These are phyloP conservation scores for Lasioglossum albipes DNA, from an alignment of 1,140 invertebrate genomes.

Conservation along the genomic window DNA sequence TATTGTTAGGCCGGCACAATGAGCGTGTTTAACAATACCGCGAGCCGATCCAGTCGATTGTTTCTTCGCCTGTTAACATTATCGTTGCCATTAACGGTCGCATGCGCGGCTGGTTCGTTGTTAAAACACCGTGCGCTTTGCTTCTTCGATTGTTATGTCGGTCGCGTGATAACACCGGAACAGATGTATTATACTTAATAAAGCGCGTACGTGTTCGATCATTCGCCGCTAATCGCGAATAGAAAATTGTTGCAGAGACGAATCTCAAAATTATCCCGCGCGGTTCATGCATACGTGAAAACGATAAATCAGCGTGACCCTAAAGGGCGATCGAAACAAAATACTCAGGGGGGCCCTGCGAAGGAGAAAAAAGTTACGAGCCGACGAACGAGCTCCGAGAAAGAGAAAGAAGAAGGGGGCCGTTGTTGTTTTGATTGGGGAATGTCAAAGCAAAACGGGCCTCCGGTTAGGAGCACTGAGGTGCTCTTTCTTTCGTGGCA, in stretches of 20 bases:
- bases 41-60: constrained; percentile 65
- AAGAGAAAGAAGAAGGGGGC: constrained; percentile 28
- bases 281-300: too few species aligned
- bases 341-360: constrained; percentile 30
- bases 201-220: too few species aligned
- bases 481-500: constrained; percentile 35
- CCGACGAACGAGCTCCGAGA: constrained; percentile 2
- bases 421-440: constrained; percentile 62
- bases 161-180: not conserved
- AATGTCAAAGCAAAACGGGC: constrained; percentile 67
- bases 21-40: constrained; percentile 69
- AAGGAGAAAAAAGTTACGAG: constrained; percentile 28
- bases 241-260: too few species aligned
- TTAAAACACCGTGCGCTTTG: constrained; percentile 28
- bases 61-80: constrained; percentile 57
- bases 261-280: too few species aligned
- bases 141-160: constrained; percentile 43
- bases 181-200: too few species aligned
- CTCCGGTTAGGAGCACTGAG: constrained; percentile 15
- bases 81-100: constrained; percentile 51
- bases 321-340: constrained; percentile 11
- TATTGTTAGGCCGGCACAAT: constrained; percentile 74
- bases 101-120: constrained; percentile 31
- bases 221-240: too few species aligned
- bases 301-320: too few species aligned